A percentile compares a stretch with the other conserved stretches of the same genome.
phyloP scores from a whole-genome alignment of 2,113 vertebrate species.

The Hymenochirus boettgeri region DNA sequence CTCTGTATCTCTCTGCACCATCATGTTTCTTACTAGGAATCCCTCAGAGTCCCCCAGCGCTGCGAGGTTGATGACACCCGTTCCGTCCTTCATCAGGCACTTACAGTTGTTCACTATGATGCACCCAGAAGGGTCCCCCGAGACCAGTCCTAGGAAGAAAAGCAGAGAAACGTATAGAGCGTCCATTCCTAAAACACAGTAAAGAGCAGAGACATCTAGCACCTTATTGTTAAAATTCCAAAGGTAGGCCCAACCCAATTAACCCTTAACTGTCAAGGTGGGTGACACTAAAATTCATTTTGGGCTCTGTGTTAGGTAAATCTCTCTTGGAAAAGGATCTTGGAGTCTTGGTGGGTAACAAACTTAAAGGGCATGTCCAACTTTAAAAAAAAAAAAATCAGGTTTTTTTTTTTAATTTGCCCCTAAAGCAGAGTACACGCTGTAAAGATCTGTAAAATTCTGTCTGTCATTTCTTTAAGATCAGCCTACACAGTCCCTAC shows the following conservation, averaged over 20 bases:
- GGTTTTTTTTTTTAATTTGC: too few species aligned
- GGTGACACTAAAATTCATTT: too few species aligned
- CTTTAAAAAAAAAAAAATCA: too few species aligned
- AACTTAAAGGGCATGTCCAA: too few species aligned
- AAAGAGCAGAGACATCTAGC: background rate
- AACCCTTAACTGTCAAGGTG: too few species aligned
- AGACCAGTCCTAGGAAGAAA: background rate
- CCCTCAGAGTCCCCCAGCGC: conserved; percentile 52
- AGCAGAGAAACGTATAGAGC: background rate
- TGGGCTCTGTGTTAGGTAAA: too few species aligned
- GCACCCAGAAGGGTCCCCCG: conserved; percentile 47
- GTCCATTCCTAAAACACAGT: background rate
- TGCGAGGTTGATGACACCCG: conserved; percentile 59
- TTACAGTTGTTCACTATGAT: conserved; percentile 63
- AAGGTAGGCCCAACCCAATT: background rate
- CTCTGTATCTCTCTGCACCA: background rate
- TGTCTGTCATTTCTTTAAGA: too few species aligned
- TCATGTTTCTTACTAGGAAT: conserved; percentile 49
- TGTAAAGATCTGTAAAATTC: too few species aligned
- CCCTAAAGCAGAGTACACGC: too few species aligned
- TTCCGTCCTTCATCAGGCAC: conserved; percentile 66
- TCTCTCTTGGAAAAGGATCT: too few species aligned
- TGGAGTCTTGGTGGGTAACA: too few species aligned
- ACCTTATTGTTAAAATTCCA: conserved; percentile 12
- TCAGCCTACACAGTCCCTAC: too few species aligned